Evolutionary conservation across 2,113 vertebrate species (phyloP).

Genomic region (Sula dactylatra): DNA sequence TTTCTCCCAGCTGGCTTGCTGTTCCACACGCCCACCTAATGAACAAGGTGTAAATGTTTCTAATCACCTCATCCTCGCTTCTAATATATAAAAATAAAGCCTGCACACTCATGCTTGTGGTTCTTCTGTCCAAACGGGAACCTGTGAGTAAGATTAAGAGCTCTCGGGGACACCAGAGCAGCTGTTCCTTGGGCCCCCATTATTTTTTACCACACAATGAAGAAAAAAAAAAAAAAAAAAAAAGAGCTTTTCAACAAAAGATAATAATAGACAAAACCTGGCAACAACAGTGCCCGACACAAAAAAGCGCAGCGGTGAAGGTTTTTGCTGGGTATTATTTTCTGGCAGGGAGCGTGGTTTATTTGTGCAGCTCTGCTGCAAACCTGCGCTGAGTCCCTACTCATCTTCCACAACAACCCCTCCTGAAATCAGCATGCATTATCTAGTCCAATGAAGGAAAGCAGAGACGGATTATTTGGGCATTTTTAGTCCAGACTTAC

Average conservation of each 20-base stretch:
- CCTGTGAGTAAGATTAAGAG: background rate
- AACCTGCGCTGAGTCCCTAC: background rate
- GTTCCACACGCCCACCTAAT: background rate
- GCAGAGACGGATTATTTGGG: background rate
- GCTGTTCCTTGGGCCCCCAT: accelerated
- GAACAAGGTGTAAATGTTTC: background rate
- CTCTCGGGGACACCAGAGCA: background rate
- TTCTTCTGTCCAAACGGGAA: background rate
- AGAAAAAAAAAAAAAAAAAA: background rate
- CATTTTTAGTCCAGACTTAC: background rate
- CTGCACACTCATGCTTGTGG: background rate
- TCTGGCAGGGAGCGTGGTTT: background rate
- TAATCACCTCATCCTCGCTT: background rate
- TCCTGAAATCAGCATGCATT: background rate
- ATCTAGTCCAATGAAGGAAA: background rate
- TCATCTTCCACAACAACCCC: background rate
- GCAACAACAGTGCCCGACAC: background rate
- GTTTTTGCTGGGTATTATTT: background rate
- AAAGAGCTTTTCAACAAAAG: background rate
- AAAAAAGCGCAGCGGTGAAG: background rate
- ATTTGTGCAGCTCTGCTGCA: background rate
- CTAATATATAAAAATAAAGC: background rate
- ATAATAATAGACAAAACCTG: background rate
- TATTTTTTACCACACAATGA: background rate
- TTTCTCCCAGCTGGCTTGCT: background rate